Evolutionary conservation across 2,797 vertebrate genomes (phyloP).

Genomic region (Crocodylus rhombifer): DNA sequence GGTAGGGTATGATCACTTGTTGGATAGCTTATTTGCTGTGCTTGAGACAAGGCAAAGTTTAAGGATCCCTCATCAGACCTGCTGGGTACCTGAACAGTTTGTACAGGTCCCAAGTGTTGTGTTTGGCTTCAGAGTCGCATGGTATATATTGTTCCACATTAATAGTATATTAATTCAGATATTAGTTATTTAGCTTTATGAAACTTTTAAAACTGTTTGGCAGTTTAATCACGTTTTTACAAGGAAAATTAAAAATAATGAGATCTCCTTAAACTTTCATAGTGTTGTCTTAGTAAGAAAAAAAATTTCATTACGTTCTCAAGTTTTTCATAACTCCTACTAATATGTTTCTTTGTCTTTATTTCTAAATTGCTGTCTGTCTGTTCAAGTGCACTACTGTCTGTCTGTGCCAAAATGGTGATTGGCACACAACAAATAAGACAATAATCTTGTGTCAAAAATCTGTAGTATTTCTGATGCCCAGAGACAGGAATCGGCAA

Average conservation of each 20-base stretch:
- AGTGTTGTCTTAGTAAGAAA: background rate
- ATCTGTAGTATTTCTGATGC: background rate
- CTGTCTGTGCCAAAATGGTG: background rate
- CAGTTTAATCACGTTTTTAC: background rate
- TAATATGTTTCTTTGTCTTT: background rate
- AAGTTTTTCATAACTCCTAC: background rate
- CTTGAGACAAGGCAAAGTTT: background rate
- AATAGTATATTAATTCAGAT: background rate
- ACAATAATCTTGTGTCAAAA: background rate
- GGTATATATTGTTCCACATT: background rate
- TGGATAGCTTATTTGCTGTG: background rate
- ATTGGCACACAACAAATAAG: background rate
- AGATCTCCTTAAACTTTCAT: background rate
- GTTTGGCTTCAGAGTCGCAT: background rate
- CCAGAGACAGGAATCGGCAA: too few species aligned
- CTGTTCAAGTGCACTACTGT: background rate
- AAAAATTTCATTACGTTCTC: background rate
- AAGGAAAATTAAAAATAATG: background rate
- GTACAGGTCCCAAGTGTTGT: background rate
- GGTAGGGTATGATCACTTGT: background rate
- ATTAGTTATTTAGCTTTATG: background rate
- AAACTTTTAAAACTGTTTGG: background rate
- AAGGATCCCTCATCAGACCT: background rate
- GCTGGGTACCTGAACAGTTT: background rate
- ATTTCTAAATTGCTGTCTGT: background rate